Percentiles rank a stretch among this genome's conserved stretches.
Evolutionary conservation across 2,888 invertebrate species (phyloP).

Genomic region (Microctonus hyperodae): DNA sequence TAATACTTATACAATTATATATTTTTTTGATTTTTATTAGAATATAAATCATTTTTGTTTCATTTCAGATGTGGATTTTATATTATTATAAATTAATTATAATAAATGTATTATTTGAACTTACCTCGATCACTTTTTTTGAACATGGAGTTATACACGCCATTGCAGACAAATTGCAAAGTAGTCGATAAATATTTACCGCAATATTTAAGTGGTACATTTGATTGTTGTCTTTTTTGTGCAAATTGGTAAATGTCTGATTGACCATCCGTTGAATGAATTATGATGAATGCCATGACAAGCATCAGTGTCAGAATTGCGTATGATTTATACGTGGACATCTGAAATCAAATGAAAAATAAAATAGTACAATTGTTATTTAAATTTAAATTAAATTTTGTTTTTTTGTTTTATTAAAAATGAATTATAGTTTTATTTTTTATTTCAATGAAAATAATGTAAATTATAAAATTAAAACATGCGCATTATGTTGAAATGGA

Average conservation of each 20-base stretch:
- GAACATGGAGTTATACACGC: conserved; percentile 59
- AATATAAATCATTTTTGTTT: neutral
- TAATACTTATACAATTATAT: neutral
- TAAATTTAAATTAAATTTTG: no score
- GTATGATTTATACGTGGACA: conserved; percentile 52
- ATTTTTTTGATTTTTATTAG: neutral
- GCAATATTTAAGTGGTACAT: conserved; percentile 53
- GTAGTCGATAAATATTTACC: conserved; percentile 58
- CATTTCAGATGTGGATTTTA: neutral
- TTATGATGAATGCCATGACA: conserved; percentile 44
- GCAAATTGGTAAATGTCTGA: conserved; percentile 45
- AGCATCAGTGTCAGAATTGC: conserved; percentile 49
- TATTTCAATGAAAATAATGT: neutral
- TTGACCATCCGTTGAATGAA: conserved; percentile 46
- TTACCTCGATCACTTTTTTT: conserved; percentile 57
- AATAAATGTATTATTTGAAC: neutral
- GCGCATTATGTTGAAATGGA: neutral
- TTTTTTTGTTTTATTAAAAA: no score
- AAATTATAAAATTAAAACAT: neutral
- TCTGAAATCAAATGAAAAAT: conserved; percentile 47
- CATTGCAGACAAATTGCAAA: conserved; percentile 58
- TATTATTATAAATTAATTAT: no score
- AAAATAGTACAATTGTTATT: no score
- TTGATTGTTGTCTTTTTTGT: conserved; percentile 39
- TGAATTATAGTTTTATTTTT: neutral